Conservation (phyloP, 23 tunicate species). For the Corella eumyota region DNA sequence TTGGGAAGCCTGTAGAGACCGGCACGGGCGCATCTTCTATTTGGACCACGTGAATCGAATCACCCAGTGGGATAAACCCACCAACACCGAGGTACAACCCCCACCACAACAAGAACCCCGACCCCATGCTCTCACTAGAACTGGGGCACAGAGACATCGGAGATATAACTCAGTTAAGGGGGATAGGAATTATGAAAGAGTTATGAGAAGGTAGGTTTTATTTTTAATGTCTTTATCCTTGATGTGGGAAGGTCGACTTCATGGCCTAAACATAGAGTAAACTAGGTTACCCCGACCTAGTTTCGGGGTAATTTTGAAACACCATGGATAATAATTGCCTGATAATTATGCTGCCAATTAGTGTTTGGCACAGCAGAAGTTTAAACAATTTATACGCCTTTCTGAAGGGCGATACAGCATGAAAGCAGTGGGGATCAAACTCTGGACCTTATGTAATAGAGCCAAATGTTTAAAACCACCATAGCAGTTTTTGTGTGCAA, state of each 20-base stretch:
- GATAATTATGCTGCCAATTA: no score
- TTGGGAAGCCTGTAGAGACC: constrained; percentile 88
- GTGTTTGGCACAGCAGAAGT: no score
- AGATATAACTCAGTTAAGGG: constrained; percentile 60
- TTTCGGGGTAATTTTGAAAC: no score
- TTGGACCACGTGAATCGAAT: constrained; percentile 61
- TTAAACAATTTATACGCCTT: no score
- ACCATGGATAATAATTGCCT: no score
- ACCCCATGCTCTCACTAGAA: not conserved
- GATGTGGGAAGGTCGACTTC: not conserved
- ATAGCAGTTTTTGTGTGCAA: no score
- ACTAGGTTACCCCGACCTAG: no score
- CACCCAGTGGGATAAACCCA: constrained; percentile 86
- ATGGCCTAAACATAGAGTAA: not conserved
- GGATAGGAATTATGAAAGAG: constrained; percentile 72
- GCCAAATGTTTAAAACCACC: no score
- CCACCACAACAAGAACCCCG: constrained; percentile 1
- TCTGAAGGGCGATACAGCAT: no score
- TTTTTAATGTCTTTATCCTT: not conserved
- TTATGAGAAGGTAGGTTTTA: constrained; percentile 51
- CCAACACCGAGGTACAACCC: not conserved
- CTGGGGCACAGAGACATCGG: constrained; percentile 2
- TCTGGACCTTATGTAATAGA: no score
- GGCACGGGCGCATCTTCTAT: constrained; percentile 66
- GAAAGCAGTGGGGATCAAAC: no score